These are phyloP conservation scores for Pantherophis alleghaniensis DNA, from an alignment of 2,797 vertebrate genomes.

Conservation along the genomic window DNA sequence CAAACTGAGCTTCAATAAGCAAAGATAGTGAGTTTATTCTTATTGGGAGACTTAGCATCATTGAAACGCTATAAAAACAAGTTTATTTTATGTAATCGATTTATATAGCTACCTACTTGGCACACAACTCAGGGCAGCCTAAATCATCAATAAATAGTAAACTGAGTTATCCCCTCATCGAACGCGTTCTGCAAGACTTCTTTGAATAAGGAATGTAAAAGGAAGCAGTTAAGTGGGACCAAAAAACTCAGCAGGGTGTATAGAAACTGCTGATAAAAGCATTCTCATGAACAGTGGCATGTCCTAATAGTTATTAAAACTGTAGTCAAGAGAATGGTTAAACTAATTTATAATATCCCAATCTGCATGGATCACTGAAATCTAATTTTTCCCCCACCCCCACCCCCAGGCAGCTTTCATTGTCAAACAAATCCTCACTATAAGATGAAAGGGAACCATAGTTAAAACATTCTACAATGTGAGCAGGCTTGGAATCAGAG, in stretches of 20 bases:
- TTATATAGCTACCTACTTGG: background rate
- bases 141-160: background rate
- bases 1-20: background rate
- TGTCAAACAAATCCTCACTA: background rate
- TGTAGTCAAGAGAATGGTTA: background rate
- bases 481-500: background rate
- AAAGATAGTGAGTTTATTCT: background rate
- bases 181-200: background rate
- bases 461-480: too few relatives aligned
- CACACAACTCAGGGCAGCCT: background rate
- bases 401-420: background rate
- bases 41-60: background rate
- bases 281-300: background rate
- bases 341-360: background rate
- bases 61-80: background rate
- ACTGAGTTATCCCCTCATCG: background rate
- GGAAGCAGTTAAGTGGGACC: background rate
- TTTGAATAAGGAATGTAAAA: background rate
- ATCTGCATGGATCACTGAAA: background rate
- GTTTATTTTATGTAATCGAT: background rate
- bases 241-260: background rate
- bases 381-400: background rate
- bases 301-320: background rate
- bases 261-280: background rate
- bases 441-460: background rate